Percentiles rank a stretch among this genome's conserved stretches.
Evolutionary conservation across 2,797 vertebrate genomes (phyloP).

Genomic region (Telmatherina bonti): DNA sequence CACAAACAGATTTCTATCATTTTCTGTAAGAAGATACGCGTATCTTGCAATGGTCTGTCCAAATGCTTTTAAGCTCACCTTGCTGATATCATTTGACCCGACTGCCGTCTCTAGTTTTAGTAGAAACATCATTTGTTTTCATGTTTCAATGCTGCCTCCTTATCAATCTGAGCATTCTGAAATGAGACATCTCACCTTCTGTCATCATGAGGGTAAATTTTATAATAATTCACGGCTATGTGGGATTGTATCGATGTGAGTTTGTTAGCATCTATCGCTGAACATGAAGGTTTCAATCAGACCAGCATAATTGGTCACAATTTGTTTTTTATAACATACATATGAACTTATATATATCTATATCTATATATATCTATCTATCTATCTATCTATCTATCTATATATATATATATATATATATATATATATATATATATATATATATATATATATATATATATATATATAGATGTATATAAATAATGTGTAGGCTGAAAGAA

Average conservation of each 20-base stretch:
- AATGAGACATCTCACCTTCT: not conserved
- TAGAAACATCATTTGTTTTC: not conserved
- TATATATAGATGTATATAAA: no score
- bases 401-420: no score
- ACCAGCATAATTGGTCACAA: not conserved
- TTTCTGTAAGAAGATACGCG: no score
- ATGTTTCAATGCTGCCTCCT: not conserved
- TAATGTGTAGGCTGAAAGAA: no score
- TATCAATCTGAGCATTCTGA: not conserved
- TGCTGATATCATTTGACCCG: not conserved
- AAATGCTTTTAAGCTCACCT: not conserved
- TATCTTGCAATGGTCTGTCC: not conserved
- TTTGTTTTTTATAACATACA: no score
- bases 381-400: no score
- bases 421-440: no score
- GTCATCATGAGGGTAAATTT: not conserved
- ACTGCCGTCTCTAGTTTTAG: not conserved
- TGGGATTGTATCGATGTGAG: not conserved
- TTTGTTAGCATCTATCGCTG: not conserved
- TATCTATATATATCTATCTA: no score
- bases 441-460: no score
- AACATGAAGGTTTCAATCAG: not conserved
- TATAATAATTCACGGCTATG: not conserved
- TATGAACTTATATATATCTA: no score
- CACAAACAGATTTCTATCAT: constrained; percentile 6